Evolutionary conservation across 2,113 vertebrate genomes (phyloP), one percentile per base, ranked within the genome.

Genomic region (Stictonetta naevosa): DNA sequence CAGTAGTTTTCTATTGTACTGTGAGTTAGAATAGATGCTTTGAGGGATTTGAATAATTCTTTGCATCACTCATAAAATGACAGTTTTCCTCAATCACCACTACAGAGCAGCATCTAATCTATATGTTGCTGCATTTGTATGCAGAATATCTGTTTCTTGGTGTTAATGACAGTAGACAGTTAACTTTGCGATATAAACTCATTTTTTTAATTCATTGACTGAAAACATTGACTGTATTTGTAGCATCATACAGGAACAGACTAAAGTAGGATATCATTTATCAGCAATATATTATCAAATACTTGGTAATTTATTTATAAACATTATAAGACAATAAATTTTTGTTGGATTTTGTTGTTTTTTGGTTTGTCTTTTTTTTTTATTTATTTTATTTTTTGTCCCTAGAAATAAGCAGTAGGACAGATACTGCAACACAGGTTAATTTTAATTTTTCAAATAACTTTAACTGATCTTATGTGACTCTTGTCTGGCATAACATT

Each of bases 401-500:
- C 10, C 10, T 58, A 40, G 44, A 20, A 94, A 89, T 86, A 15
- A 79, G 9, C 11, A 67, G 7, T 60, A 91, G 92, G 88, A 90
- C 55, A 58, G 19, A 74, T 73, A 85, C 11, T 86, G 63, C 12
- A 91, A 40, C 13, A 78, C 4, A 34, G 6, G 63, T 83, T 87
- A 25, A 9, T 88, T 94, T 83, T 88, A 86, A 95, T 93, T 93
- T 97, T 58, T 81, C 68, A 46, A 21, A 38, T 86, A 86, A 90
- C 29, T 86, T 92, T 34, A 83, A 76, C 26, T 84, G 90, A 89
- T 96, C n/a, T 91, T 86, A 66, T 59, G 18, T 88, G 80, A 83
- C 82, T 95, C 84, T 92, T 46, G 19, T 46, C 64, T 88, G 26
- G 18, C 79, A 40, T 64, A 94, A 93, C 93, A 95, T 97, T 95